Percentiles rank a stretch among this genome's conserved stretches.
phyloP scores from a whole-genome alignment of 2,113 vertebrate genomes.

The Furnarius figulus region DNA sequence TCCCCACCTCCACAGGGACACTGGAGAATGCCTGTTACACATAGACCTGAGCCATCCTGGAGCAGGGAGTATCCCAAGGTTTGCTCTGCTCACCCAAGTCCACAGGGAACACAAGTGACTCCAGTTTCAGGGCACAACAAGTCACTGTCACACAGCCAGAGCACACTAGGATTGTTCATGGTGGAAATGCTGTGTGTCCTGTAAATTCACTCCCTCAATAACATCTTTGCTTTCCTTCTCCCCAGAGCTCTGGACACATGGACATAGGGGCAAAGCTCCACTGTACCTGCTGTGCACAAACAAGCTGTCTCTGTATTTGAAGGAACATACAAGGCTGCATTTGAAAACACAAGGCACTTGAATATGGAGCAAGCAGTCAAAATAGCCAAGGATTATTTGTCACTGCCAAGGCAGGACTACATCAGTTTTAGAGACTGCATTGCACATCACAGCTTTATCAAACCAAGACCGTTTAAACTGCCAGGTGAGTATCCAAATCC shows the following conservation, averaged over 20 bases:
- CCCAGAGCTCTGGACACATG: background rate
- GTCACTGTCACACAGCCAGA: background rate
- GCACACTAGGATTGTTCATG: background rate
- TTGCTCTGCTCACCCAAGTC: background rate
- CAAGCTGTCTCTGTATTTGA: background rate
- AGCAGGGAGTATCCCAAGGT: background rate
- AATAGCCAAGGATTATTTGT: background rate
- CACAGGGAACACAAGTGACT: background rate
- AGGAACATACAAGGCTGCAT: background rate
- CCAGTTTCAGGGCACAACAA: background rate
- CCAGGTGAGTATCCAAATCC: background rate
- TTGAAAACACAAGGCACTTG: background rate
- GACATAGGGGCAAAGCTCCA: background rate
- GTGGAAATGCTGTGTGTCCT: background rate
- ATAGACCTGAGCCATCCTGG: background rate
- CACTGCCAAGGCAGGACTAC: background rate
- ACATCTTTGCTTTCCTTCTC: background rate
- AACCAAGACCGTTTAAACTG: background rate
- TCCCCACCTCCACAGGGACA: background rate
- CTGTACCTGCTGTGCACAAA: background rate
- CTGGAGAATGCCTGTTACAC: background rate
- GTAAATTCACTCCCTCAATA: background rate
- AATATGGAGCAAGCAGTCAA: background rate
- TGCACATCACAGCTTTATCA: background rate
- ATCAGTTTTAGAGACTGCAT: background rate